These are phyloP conservation scores for Leucophora obtusa DNA, from an alignment of 2,888 invertebrate species.

Conservation along the genomic window DNA sequence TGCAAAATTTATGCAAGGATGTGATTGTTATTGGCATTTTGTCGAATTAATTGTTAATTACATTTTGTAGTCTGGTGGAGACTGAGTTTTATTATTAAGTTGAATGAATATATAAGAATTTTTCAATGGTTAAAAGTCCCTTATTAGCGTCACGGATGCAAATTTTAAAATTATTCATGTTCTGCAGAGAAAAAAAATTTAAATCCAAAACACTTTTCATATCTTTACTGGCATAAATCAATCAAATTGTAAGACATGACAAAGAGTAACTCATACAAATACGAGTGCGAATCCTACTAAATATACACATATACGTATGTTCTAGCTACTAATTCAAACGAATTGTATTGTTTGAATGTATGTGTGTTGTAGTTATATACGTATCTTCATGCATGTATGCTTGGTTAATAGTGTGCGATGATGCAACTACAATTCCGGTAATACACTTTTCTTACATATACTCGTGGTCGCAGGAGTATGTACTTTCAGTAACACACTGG, in stretches of 20 bases:
- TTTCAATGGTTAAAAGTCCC: no score
- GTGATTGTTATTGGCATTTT: no score
- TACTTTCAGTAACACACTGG: neutral
- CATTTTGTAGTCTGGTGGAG: no score
- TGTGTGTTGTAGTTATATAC: neutral
- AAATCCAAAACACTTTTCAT: neutral
- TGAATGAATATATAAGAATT: no score
- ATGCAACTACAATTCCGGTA: slow-evolving; percentile 35
- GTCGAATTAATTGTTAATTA: no score
- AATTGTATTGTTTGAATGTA: neutral
- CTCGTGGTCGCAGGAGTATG: neutral
- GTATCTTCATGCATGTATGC: slow-evolving; percentile 10
- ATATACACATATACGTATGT: neutral
- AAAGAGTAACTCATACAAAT: neutral
- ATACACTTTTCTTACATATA: slow-evolving; percentile 21
- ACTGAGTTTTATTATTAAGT: no score
- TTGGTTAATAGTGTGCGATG: slow-evolving; percentile 46
- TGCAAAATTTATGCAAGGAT: no score
- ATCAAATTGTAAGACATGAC: neutral
- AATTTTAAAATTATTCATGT: no score
- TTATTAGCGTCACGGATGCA: no score
- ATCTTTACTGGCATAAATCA: neutral
- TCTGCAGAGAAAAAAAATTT: no score
- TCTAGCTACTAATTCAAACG: neutral
- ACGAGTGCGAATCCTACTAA: no score